Conservation (phyloP, 2,113 vertebrate genomes). For the Chrysemys picta region DNA sequence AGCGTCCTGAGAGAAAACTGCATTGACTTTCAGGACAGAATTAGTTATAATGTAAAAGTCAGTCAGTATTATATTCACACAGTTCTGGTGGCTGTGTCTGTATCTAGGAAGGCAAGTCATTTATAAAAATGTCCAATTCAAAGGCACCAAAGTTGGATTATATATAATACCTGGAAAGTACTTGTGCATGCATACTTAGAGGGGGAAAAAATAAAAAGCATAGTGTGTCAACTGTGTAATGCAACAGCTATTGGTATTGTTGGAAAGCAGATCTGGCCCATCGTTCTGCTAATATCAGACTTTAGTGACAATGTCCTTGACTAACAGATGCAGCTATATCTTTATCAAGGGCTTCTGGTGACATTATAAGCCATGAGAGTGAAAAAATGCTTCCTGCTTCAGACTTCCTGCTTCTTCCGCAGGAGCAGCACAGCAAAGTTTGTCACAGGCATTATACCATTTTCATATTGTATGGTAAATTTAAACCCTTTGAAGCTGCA, state of each 20-base stretch:
- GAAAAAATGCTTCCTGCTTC: constrained; percentile 66
- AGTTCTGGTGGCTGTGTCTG: neutral
- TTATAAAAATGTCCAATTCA: neutral
- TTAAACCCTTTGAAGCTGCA: constrained; percentile 25
- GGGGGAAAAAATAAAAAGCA: neutral
- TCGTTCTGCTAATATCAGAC: constrained; percentile 3
- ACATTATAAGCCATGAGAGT: constrained; percentile 26
- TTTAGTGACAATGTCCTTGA: constrained; percentile 34
- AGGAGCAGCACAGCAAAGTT: constrained; percentile 35
- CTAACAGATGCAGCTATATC: constrained; percentile 34
- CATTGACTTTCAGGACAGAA: too few relatives aligned
- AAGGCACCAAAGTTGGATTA: neutral
- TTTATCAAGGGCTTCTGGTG: constrained; percentile 56
- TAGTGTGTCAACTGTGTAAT: neutral
- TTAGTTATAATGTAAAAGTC: neutral
- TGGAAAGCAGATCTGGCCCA: neutral
- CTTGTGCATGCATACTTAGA: neutral
- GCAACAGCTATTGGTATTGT: neutral
- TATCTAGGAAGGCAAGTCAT: neutral
- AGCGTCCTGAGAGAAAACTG: too few relatives aligned
- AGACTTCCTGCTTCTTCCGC: constrained; percentile 62
- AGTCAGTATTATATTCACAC: neutral
- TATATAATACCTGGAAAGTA: neutral
- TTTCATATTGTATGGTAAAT: constrained; percentile 25
- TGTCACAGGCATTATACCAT: constrained; percentile 14